Evolutionary conservation across 2,113 vertebrate species (phyloP).

Genomic region (Ailuropoda melanoleuca): DNA sequence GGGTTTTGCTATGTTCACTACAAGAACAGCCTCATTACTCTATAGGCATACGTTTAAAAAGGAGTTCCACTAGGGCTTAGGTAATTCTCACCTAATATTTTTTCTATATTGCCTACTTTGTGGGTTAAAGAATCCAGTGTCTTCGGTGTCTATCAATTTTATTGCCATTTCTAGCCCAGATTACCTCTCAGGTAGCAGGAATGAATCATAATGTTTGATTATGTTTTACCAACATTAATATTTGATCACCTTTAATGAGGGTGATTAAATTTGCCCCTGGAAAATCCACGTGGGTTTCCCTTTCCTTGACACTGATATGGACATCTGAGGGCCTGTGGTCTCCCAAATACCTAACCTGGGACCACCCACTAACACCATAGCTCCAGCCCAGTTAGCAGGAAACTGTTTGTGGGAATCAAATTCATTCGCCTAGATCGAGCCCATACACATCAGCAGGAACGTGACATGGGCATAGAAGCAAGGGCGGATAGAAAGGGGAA

Average conservation of each 20-base stretch:
- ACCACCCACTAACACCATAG: neutral
- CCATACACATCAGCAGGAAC: neutral
- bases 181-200: constrained; percentile 14
- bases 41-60: neutral
- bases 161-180: neutral
- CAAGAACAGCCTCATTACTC: neutral
- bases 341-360: neutral
- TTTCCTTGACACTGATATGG: neutral
- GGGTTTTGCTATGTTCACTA: neutral
- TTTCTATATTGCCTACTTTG: neutral
- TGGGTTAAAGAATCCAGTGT: neutral
- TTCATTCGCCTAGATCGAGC: neutral
- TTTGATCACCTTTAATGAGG: neutral
- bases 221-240: neutral
- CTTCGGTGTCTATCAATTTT: neutral
- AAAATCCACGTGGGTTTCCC: neutral
- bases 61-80: neutral
- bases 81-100: neutral
- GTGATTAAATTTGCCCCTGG: neutral
- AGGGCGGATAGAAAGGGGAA: neutral
- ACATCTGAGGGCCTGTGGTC: neutral
- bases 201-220: constrained; percentile 22
- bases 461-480: neutral
- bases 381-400: neutral
- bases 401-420: constrained; percentile 19